Conservation (phyloP, 1,140 invertebrate genomes). For the Bombus confusus region DNA sequence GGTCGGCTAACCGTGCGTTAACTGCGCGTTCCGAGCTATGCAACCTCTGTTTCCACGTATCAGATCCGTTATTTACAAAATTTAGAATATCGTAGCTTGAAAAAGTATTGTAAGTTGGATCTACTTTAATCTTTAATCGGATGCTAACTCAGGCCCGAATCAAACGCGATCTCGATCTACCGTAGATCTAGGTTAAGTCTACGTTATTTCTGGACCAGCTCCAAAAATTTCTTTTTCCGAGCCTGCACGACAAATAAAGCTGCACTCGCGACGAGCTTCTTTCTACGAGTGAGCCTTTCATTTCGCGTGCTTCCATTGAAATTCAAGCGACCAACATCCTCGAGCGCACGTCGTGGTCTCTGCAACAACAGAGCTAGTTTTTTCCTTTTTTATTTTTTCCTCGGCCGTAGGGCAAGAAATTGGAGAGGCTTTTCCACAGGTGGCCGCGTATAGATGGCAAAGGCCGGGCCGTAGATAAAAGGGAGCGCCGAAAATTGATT, state of each 20-base stretch:
- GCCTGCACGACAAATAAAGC: neutral
- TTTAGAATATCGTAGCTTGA: too few species aligned
- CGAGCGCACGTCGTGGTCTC: too few species aligned
- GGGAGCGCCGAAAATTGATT: slow-evolving; percentile 51
- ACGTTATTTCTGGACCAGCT: neutral
- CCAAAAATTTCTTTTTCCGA: neutral
- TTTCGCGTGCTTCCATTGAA: neutral
- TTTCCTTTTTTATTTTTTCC: neutral
- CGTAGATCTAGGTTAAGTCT: too few species aligned
- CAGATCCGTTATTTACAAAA: too few species aligned
- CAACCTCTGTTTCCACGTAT: too few species aligned
- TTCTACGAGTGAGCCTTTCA: neutral
- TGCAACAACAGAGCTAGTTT: neutral
- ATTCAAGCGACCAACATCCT: neutral
- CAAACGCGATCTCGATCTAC: too few species aligned
- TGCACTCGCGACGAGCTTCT: neutral
- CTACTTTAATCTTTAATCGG: too few species aligned
- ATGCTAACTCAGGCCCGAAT: too few species aligned
- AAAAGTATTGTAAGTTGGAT: too few species aligned
- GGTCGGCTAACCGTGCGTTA: too few species aligned
- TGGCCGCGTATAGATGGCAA: slow-evolving; percentile 10
- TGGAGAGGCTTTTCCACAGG: slow-evolving; percentile 36
- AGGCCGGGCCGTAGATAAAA: slow-evolving; percentile 35
- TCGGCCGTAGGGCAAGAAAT: neutral
- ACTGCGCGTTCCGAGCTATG: too few species aligned